A percentile compares a stretch with the other conserved stretches of the same genome.
Evolutionary conservation across 2,113 vertebrate species (phyloP).

Genomic region (Callipepla californica): DNA sequence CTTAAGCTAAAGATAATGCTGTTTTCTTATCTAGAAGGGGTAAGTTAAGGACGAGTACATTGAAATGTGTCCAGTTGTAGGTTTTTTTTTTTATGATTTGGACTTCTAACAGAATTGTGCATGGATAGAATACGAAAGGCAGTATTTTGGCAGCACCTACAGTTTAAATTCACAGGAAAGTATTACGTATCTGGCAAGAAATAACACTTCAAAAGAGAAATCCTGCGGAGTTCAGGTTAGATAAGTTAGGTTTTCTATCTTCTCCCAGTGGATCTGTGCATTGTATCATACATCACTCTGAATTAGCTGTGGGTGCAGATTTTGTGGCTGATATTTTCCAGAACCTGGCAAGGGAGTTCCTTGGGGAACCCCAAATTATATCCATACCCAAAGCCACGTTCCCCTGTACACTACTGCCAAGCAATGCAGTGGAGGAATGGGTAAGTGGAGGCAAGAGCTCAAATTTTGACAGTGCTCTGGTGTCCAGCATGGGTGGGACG

Average conservation of each 20-base stretch:
- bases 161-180: background rate
- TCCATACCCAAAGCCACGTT: background rate
- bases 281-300: rapidly evolving
- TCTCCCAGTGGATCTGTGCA: background rate
- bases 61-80: background rate
- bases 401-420: rapidly evolving
- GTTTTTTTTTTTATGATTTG: background rate
- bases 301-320: background rate
- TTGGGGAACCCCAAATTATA: background rate
- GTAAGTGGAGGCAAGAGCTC: background rate
- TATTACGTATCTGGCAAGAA: background rate
- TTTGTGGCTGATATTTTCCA: background rate
- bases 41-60: background rate
- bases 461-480: background rate
- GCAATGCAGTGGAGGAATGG: background rate
- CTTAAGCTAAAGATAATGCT: background rate
- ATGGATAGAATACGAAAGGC: background rate
- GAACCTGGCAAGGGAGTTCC: background rate
- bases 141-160: background rate
- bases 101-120: background rate
- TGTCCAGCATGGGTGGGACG: background rate
- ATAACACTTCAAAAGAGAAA: background rate
- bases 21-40: background rate
- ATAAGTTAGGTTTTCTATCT: background rate
- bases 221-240: background rate